Conservation (phyloP, 2,888 invertebrate genomes). For the Pristionchus arcanus region DNA sequence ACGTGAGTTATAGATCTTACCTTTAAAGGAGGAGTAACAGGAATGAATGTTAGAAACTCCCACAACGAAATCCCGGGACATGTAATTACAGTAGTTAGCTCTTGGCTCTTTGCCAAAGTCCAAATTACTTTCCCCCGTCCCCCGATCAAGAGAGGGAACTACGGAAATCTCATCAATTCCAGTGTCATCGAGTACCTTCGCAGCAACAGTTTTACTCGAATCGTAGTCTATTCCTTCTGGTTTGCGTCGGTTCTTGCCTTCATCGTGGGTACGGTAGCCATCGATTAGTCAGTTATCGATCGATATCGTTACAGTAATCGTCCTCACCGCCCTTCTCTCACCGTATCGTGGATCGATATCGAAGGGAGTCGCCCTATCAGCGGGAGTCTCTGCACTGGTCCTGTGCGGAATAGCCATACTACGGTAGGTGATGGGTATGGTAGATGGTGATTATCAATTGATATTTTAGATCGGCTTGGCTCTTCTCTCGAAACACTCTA, state of each 20-base stretch:
- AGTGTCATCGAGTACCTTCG: conserved; percentile 62
- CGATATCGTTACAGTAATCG: conserved; percentile 60
- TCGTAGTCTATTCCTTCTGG: conserved; percentile 66
- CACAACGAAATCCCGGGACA: no score
- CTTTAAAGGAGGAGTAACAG: no score
- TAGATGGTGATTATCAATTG: neutral
- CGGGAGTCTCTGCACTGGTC: conserved; percentile 62
- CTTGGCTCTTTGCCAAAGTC: no score
- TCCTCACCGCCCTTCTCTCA: conserved; percentile 56
- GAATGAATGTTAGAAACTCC: no score
- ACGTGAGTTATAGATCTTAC: conserved; percentile 22
- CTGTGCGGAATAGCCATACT: conserved; percentile 56
- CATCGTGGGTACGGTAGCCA: conserved; percentile 56
- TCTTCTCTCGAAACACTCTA: conserved; percentile 33
- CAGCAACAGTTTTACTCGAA: conserved; percentile 61
- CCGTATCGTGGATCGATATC: conserved; percentile 60
- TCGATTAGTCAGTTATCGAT: conserved; percentile 1
- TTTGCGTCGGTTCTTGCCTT: conserved; percentile 62
- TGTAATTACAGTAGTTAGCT: no score
- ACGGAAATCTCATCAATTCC: conserved; percentile 52
- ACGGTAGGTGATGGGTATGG: neutral
- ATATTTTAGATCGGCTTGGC: neutral
- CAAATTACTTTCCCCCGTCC: no score
- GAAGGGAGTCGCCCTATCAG: conserved; percentile 61
- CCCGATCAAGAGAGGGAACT: no score